Conservation (phyloP, 2,888 invertebrate species). For the Parasteatoda lunata region DNA sequence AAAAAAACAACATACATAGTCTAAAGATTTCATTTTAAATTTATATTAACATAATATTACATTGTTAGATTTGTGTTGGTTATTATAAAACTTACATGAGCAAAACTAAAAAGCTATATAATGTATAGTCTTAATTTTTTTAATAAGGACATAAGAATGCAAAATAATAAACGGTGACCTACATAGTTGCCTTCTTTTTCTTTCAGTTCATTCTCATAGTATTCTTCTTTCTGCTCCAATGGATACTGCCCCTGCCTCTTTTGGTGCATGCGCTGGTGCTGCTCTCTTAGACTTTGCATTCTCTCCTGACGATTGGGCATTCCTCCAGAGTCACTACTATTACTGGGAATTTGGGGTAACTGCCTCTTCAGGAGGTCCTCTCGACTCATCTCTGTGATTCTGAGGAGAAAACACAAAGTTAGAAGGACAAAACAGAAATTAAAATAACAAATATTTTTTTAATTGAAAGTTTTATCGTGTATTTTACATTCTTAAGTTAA, state of each 20-base stretch:
- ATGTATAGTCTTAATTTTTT: no score
- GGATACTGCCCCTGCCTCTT: constrained; percentile 79
- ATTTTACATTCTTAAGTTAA: no score
- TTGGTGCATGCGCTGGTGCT: constrained; percentile 78
- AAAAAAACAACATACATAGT: no score
- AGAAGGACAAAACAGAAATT: background rate
- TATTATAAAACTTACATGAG: no score
- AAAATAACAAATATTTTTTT: background rate
- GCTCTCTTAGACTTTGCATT: constrained; percentile 77
- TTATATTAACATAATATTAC: no score
- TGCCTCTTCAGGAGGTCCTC: constrained; percentile 26
- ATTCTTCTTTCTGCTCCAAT: constrained; percentile 76
- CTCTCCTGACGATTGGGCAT: constrained; percentile 73
- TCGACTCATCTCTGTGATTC: constrained; percentile 27
- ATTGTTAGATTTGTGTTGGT: no score
- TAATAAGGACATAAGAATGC: no score
- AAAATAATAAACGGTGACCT: background rate
- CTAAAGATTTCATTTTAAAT: no score
- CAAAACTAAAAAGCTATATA: no score
- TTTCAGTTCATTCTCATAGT: constrained; percentile 65
- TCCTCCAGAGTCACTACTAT: constrained; percentile 7
- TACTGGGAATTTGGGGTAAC: constrained; percentile 39
- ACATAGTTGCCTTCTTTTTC: constrained; percentile 63
- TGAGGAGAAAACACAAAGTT: background rate
- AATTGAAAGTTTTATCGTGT: background rate